Evolutionary conservation across 2,888 invertebrate genomes (phyloP).

Genomic region (Sinohyriopsis cumingii): DNA sequence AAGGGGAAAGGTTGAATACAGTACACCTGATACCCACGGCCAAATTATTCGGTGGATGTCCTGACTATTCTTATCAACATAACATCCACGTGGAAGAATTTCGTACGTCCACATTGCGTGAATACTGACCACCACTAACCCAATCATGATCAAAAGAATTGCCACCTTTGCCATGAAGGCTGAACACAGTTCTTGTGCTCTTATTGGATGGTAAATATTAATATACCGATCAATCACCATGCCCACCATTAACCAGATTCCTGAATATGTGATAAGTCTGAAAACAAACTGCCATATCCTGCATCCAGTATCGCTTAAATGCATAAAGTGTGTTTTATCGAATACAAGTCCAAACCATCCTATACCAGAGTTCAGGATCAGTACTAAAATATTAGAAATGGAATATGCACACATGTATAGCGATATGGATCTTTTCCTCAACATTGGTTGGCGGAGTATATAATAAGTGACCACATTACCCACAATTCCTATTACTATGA

Average conservation of each 20-base stretch:
- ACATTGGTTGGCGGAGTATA: conserved; percentile 37
- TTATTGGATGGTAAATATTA: conserved; percentile 44
- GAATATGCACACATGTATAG: conserved; percentile 55
- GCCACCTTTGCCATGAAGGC: conserved; percentile 56
- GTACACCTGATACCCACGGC: conserved; percentile 56
- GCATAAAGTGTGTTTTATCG: conserved; percentile 36
- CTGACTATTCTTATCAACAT: conserved; percentile 18
- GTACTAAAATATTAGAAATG: conserved; percentile 46
- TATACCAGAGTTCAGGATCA: conserved; percentile 50
- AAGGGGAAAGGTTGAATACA: conserved; percentile 56
- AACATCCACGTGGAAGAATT: conserved; percentile 40
- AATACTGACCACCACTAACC: conserved; percentile 52
- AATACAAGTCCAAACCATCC: conserved; percentile 50
- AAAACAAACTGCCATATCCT: conserved; percentile 55
- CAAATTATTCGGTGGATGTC: conserved; percentile 52
- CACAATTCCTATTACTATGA: conserved; percentile 51
- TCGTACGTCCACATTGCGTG: conserved; percentile 64
- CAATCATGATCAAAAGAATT: conserved; percentile 45
- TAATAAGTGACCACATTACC: conserved; percentile 46
- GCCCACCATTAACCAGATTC: conserved; percentile 60
- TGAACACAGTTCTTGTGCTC: conserved; percentile 48
- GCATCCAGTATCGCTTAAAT: conserved; percentile 53
- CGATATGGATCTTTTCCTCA: conserved; percentile 43
- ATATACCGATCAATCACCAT: conserved; percentile 59
- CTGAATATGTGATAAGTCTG: conserved; percentile 51